phyloP scores from a whole-genome alignment of 1,140 invertebrate species.

The Drosophila guanche region DNA sequence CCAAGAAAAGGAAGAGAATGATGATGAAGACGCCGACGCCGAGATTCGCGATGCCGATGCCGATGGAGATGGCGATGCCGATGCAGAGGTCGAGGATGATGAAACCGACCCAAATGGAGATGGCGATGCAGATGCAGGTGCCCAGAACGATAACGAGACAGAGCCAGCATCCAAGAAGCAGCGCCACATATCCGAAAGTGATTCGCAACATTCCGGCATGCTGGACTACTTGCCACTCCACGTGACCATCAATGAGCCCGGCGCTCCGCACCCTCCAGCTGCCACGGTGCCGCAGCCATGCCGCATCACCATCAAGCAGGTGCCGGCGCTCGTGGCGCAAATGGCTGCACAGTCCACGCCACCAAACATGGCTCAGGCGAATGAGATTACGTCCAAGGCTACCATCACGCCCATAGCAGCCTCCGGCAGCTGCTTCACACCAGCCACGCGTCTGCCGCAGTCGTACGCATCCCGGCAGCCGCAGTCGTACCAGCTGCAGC shows the following conservation, averaged over 20 bases:
- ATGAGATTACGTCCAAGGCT: conserved; percentile 66
- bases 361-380: conserved; percentile 11
- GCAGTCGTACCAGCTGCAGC: conserved; percentile 57
- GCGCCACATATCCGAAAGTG: conserved; percentile 56
- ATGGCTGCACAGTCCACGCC: conserved; percentile 18
- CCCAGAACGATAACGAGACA: conserved; percentile 18
- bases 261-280: conserved; percentile 13
- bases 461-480: conserved; percentile 32
- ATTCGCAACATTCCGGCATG: conserved; percentile 69
- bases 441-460: conserved; percentile 31
- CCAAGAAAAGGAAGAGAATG: conserved; percentile 18
- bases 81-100: conserved; percentile 26
- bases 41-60: conserved; percentile 15
- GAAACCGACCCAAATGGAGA: conserved; percentile 5
- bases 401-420: conserved; percentile 65
- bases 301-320: conserved; percentile 72
- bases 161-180: conserved; percentile 54
- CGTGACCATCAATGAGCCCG: conserved; percentile 65
- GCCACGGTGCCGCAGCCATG: conserved; percentile 46
- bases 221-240: conserved; percentile 65
- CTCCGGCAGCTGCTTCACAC: conserved; percentile 17
- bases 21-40: conserved; percentile 31
- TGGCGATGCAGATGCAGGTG: conserved; percentile 7
- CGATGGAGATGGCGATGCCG: conserved; percentile 9
- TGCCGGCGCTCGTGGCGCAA: conserved; percentile 35